phyloP scores from a whole-genome alignment of 2,888 invertebrate species.

The Volucella inflata region DNA sequence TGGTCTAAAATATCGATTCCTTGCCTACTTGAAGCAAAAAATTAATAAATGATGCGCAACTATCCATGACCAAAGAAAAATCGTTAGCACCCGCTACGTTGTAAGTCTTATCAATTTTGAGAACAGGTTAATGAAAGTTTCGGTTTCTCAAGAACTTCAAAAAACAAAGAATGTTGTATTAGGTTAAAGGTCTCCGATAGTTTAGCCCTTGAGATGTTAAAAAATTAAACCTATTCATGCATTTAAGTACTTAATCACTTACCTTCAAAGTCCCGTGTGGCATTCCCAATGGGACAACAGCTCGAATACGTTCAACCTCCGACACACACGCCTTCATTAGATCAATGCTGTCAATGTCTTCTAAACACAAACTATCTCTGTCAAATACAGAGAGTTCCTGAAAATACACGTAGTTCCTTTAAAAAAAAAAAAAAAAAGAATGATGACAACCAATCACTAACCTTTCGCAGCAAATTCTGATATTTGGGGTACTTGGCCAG shows the following conservation, averaged over 20 bases:
- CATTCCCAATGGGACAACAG: constrained; percentile 92
- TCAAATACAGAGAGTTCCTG: constrained; percentile 75
- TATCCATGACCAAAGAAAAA: too few relatives aligned
- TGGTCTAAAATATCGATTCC: too few relatives aligned
- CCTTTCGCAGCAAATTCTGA: constrained; percentile 84
- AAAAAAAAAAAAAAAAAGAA: not conserved
- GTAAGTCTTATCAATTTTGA: too few relatives aligned
- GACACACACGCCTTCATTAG: constrained; percentile 87
- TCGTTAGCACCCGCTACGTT: too few relatives aligned
- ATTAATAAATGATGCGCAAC: too few relatives aligned
- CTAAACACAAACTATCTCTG: constrained; percentile 75
- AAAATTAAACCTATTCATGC: too few relatives aligned
- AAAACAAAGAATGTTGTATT: too few relatives aligned
- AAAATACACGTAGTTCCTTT: not conserved
- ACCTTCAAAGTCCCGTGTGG: constrained; percentile 90
- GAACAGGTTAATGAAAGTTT: too few relatives aligned
- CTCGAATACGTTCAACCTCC: constrained; percentile 91
- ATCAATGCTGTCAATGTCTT: constrained; percentile 79
- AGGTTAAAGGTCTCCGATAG: too few relatives aligned
- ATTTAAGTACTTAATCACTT: not conserved
- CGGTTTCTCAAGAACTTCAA: too few relatives aligned
- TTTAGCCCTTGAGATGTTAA: too few relatives aligned
- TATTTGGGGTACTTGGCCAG: constrained; percentile 88
- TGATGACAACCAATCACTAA: constrained; percentile 25
- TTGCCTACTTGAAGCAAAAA: too few relatives aligned